phyloP scores from a whole-genome alignment of 2,797 vertebrate species.

The Myotis vivesi region DNA sequence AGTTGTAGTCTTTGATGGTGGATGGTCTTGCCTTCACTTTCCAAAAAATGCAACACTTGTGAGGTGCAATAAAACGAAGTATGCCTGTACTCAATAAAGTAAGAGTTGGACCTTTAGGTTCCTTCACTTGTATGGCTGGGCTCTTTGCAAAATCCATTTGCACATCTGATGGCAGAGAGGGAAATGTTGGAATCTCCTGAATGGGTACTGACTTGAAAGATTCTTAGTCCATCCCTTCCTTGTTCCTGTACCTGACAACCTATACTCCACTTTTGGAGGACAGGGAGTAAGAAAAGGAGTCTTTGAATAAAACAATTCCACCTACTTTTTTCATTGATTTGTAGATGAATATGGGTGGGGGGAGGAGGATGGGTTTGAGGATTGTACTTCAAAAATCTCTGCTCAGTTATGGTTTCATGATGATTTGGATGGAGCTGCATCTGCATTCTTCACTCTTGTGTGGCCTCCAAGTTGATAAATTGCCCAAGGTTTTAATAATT shows the following conservation, averaged over 20 bases:
- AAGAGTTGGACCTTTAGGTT: neutral
- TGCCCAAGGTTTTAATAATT: neutral
- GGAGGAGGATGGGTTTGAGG: neutral
- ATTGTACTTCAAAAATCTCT: conserved; percentile 49
- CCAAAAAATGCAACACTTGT: neutral
- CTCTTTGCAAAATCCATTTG: neutral
- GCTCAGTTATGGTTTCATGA: neutral
- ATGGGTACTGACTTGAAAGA: neutral
- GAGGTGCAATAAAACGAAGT: neutral
- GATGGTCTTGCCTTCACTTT: neutral
- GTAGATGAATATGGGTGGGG: neutral
- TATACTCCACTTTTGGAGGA: neutral
- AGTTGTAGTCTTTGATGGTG: neutral
- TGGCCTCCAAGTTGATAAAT: conserved; percentile 28
- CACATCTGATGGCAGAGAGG: neutral
- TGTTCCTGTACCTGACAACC: neutral
- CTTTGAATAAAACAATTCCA: neutral
- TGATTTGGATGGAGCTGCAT: neutral
- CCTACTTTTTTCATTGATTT: neutral
- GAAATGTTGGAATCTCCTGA: neutral
- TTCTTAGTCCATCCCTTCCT: neutral
- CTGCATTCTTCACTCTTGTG: neutral
- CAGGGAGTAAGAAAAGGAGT: neutral
- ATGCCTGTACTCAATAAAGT: neutral
- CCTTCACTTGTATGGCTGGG: conserved; percentile 33